Evolutionary conservation across 2,797 vertebrate species (phyloP).

Genomic region (Merluccius polli): DNA sequence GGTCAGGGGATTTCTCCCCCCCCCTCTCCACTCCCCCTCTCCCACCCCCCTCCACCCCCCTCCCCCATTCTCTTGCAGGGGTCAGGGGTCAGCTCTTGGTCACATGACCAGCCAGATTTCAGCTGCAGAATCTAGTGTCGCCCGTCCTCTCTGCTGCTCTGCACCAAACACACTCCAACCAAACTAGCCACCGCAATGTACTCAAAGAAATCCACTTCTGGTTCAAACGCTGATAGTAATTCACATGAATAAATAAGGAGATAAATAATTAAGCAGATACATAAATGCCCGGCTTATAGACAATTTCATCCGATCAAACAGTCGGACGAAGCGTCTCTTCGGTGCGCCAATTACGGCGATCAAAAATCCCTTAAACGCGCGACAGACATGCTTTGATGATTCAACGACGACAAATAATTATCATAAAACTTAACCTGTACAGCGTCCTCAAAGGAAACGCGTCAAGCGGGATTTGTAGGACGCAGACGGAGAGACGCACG

Average conservation of each 20-base stretch:
- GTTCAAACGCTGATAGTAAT: not conserved
- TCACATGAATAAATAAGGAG: not conserved
- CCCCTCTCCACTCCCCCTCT: not conserved
- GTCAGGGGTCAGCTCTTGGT: slow-evolving; percentile 42
- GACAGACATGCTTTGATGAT: not conserved
- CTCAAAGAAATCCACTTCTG: not conserved
- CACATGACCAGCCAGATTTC: slow-evolving; percentile 66
- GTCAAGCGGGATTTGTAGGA: not conserved
- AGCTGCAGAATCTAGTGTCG: slow-evolving; percentile 57
- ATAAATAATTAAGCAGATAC: not conserved
- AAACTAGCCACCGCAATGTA: not conserved
- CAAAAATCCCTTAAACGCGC: not conserved
- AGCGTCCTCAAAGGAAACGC: not conserved
- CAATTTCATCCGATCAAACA: not conserved
- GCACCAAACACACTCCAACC: not conserved
- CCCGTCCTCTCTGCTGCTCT: slow-evolving; percentile 15
- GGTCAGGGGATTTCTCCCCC: slow-evolving; percentile 30
- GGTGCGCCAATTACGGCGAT: not conserved
- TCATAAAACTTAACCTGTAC: not conserved
- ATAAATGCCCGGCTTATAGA: not conserved
- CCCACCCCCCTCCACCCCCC: not conserved
- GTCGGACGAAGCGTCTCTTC: not conserved
- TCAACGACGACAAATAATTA: not conserved
- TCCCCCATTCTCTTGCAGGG: slow-evolving; percentile 27
- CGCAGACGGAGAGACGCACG: not conserved